Evolutionary conservation across 2,888 invertebrate species (phyloP).

Genomic region (Meiosimyza decipiens): DNA sequence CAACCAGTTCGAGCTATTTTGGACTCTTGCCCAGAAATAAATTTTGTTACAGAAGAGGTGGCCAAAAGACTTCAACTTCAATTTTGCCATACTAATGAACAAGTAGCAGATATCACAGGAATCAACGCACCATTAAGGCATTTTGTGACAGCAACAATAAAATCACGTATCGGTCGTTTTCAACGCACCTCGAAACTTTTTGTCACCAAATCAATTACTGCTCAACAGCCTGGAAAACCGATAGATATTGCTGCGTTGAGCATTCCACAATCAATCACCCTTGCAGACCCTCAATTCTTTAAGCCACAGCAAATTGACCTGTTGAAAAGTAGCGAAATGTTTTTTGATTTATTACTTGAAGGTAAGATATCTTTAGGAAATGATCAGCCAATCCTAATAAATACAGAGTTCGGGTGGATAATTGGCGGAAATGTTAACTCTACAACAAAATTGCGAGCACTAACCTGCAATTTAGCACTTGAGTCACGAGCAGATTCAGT

Average conservation of each 20-base stretch:
- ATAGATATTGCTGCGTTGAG: background rate
- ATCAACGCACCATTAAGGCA: background rate
- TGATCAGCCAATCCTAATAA: constrained; percentile 4
- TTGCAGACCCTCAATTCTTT: constrained; percentile 9
- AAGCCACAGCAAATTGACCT: constrained; percentile 23
- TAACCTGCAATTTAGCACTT: too few relatives aligned
- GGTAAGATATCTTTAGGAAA: constrained; percentile 14
- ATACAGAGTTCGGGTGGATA: constrained; percentile 23
- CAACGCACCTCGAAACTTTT: background rate
- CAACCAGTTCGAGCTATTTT: constrained; percentile 24
- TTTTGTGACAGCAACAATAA: background rate
- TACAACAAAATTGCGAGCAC: too few relatives aligned
- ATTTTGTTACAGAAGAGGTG: constrained; percentile 27
- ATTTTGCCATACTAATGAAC: constrained; percentile 5
- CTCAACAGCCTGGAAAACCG: background rate
- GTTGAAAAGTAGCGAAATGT: constrained; percentile 12
- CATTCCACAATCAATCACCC: background rate
- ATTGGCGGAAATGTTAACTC: background rate
- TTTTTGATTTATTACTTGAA: constrained; percentile 16
- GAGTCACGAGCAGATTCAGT: too few relatives aligned
- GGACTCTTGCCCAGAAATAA: constrained; percentile 34
- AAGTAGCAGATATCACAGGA: constrained; percentile 15
- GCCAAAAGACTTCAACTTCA: constrained; percentile 20
- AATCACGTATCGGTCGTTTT: constrained; percentile 1
- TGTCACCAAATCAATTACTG: constrained; percentile 8